phyloP scores from a whole-genome alignment of 2,797 vertebrate species.

The Hirundo rustica region DNA sequence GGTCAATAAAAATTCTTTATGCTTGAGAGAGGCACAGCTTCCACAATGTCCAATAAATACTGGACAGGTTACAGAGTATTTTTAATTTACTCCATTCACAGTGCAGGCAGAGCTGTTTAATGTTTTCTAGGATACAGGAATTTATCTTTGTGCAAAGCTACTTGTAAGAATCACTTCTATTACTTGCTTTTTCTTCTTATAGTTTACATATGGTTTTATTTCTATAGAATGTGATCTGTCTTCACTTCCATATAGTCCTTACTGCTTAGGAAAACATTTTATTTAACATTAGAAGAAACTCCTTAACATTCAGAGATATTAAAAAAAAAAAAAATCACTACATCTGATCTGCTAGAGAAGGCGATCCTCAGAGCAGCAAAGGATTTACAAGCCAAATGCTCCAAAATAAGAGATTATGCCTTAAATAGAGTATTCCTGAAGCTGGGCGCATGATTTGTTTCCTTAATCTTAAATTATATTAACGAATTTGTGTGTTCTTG shows the following conservation, averaged over 20 bases:
- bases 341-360: not conserved
- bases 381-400: not conserved
- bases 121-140: not conserved
- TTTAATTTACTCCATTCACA: not conserved
- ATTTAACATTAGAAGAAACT: not conserved
- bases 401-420: not conserved
- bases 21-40: not conserved
- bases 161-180: not conserved
- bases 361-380: not conserved
- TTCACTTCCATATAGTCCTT: not conserved
- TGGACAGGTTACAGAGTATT: not conserved
- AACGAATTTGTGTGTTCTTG: not conserved
- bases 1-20: conserved; percentile 15
- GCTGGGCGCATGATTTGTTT: not conserved
- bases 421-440: not conserved
- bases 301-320: not conserved
- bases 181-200: not conserved
- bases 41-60: not conserved
- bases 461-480: not conserved
- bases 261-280: conserved; percentile 28
- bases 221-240: not conserved
- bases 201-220: not conserved
- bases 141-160: not conserved
- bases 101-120: not conserved
- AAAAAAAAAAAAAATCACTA: not conserved